A percentile compares a stretch with the other conserved stretches of the same genome.
Evolutionary conservation across 1,140 invertebrate species (phyloP).

Genomic region (Chionoecetes opilio): DNA sequence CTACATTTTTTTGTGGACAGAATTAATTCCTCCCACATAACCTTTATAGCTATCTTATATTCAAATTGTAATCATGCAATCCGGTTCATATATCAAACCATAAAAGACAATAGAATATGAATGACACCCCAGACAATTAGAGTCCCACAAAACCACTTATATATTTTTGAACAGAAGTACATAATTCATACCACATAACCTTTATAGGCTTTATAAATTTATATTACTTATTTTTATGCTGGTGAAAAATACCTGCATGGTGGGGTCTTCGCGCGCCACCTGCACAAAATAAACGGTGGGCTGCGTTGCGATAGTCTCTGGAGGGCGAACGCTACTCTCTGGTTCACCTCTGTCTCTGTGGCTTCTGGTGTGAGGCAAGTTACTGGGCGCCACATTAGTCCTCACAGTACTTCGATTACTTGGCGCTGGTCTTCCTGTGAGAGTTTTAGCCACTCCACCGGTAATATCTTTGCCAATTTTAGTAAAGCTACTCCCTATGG

Average conservation of each 20-base stretch:
- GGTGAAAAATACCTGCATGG: background rate
- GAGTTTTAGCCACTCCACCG: background rate
- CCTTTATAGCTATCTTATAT: too few species aligned
- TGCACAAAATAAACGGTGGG: background rate
- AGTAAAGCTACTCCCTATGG: background rate
- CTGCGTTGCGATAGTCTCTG: too few species aligned
- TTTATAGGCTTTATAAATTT: too few species aligned
- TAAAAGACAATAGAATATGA: too few species aligned
- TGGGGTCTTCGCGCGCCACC: background rate
- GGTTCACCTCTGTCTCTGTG: background rate
- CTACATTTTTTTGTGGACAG: too few species aligned
- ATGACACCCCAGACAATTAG: too few species aligned
- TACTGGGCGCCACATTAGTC: background rate
- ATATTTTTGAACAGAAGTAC: too few species aligned
- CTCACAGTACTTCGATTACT: background rate
- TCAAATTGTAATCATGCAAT: too few species aligned
- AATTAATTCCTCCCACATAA: too few species aligned
- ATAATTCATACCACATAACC: too few species aligned
- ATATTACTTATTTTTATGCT: background rate
- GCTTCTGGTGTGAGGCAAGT: background rate
- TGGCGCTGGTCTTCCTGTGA: background rate
- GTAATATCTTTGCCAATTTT: conserved; percentile 21
- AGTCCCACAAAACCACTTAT: too few species aligned
- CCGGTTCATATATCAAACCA: too few species aligned
- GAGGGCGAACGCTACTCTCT: background rate